phyloP scores from a whole-genome alignment of 2,113 vertebrate genomes.

The Passer montanus region DNA sequence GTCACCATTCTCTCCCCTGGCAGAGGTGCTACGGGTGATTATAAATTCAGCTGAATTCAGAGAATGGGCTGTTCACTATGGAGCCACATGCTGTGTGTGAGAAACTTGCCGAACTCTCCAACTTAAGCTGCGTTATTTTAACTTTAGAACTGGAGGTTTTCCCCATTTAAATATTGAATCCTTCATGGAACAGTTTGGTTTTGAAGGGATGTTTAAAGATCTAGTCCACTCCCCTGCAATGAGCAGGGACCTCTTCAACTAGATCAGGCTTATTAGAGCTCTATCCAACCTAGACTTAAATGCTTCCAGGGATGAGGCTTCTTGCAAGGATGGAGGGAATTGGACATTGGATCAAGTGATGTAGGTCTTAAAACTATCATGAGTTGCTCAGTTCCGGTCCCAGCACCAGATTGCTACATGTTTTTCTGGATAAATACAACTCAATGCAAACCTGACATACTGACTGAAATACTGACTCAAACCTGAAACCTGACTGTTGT shows the following conservation, averaged over 20 bases:
- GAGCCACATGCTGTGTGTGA: rapidly evolving
- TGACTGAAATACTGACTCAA: neutral
- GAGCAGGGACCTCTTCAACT: neutral
- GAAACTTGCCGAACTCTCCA: neutral
- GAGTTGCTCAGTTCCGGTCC: neutral
- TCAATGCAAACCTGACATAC: neutral
- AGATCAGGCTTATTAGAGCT: neutral
- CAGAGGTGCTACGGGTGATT: neutral
- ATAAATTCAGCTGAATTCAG: neutral
- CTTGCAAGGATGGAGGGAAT: neutral
- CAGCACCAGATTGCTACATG: neutral
- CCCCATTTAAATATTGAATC: neutral
- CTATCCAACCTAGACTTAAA: neutral
- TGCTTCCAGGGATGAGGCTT: neutral
- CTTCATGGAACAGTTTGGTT: neutral
- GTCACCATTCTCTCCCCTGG: neutral
- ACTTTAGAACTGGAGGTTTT: neutral
- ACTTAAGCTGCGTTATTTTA: neutral
- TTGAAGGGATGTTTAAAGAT: neutral
- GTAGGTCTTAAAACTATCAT: neutral
- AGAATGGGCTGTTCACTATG: neutral
- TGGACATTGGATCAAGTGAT: neutral
- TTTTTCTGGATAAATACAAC: neutral
- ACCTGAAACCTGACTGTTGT: neutral
- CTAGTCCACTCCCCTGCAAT: neutral